Base-by-base conservation (phyloP, 2,888 invertebrate genomes). In the Phaedon cochleariae region DNA sequence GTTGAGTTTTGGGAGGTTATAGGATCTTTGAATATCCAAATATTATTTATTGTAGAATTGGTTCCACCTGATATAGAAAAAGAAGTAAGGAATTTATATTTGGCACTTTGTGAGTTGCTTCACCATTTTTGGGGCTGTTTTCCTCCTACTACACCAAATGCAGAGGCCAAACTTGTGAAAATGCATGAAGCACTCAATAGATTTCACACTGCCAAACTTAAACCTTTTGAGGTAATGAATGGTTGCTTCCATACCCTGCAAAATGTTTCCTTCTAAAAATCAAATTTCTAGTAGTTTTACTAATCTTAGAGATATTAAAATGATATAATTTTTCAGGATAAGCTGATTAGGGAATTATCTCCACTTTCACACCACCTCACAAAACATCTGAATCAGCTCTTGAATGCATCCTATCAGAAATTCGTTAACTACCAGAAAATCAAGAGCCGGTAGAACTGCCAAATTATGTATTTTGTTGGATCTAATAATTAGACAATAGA, bases 41-140 rank as follows among this genome's bases (percentile, higher is more conserved):
- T 15, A 4, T 41, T 3, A 61, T 57, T 49, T 29, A 59, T 45
- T 34, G 2, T 82, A 94, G 96, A 96, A 84, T 85, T 95, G 78
- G 92, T 97, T 66, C 94, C 95, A 6, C 81, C 88, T 10, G 93
- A 94, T 76, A 88, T 96, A 65, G 93, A 94, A 79, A 89, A 89
- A 49, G 97, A 98, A 78, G 85, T 98, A 10, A 89, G 92, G 62
- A 90, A 93, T 69, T 85, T 97, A 58, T 97, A 98, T 85, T 87
- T 92, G 58, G 94, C 95, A 0, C 86, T 94, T 3, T 91, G 94
- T 67, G 98, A 98, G 85, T 84, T 99, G 65, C 85, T 98, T 12
- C 89, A 94, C 65, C 97, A 98, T 84, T 94, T 98, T 85, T 99
- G 98, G 98, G 88, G 91, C 49, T 94, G 97, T 82, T 97, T 98